Percentiles rank a stretch among this genome's conserved stretches.
Conservation (phyloP, 2,113 vertebrate genomes). For the Dromiciops gliroides region DNA sequence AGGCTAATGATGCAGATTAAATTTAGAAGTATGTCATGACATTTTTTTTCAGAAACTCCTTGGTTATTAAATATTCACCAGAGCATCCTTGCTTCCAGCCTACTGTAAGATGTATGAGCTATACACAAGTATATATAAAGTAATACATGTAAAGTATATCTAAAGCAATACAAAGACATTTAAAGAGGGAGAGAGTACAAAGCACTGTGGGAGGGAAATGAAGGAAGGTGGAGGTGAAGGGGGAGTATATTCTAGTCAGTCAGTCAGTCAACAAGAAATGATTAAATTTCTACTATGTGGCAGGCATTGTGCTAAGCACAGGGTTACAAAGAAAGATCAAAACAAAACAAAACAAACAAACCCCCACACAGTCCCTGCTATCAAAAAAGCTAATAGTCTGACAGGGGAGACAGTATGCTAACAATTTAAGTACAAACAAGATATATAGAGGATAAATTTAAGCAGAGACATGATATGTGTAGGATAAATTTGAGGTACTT, state of each 20-base stretch:
- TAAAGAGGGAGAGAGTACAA: not conserved
- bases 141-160: not conserved
- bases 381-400: not conserved
- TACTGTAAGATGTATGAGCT: not conserved
- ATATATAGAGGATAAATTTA: not conserved
- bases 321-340: not conserved
- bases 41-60: not conserved
- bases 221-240: not conserved
- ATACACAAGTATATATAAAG: not conserved
- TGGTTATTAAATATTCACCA: not conserved
- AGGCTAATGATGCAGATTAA: not conserved
- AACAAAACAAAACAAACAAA: not conserved
- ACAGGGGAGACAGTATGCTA: not conserved
- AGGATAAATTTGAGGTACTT: not conserved
- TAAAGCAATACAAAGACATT: not conserved
- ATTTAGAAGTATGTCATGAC: not conserved
- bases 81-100: not conserved
- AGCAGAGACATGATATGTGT: no score
- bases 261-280: not conserved
- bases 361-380: not conserved
- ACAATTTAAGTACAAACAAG: not conserved
- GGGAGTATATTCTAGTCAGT: not conserved
- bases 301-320: not conserved
- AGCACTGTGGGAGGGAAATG: not conserved
- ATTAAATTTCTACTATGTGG: not conserved